A percentile compares a stretch with the other conserved stretches of the same genome.
These are phyloP conservation scores for Argyra leucocephala DNA, from an alignment of 2,888 invertebrate genomes.

Conservation along the genomic window DNA sequence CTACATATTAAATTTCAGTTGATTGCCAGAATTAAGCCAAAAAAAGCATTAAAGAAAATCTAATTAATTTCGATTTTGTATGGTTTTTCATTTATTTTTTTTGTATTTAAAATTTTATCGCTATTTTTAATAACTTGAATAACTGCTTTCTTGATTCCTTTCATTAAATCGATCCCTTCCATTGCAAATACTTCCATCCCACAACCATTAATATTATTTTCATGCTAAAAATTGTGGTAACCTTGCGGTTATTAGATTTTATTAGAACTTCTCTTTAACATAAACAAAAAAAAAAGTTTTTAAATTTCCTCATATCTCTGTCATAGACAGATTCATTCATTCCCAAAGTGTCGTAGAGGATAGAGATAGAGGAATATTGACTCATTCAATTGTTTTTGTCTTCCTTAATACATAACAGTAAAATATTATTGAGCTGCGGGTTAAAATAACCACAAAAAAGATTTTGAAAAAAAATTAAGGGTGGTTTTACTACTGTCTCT, in stretches of 20 bases:
- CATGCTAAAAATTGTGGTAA: not conserved
- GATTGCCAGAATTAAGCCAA: not conserved
- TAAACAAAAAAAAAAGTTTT: no score
- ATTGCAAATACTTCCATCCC: no score
- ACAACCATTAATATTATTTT: not conserved
- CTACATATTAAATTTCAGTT: not conserved
- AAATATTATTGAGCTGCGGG: no score
- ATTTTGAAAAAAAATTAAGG: no score
- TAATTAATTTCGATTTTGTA: not conserved
- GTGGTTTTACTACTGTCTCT: no score
- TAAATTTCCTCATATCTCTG: no score
- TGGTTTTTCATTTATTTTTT: not conserved
- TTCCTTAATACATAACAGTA: no score
- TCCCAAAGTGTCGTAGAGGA: no score
- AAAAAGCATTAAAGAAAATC: not conserved
- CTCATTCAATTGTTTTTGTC: no score
- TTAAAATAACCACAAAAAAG: no score
- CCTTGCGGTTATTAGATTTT: constrained; percentile 3
- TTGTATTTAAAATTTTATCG: not conserved
- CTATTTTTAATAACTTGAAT: not conserved
- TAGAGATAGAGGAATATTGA: no score
- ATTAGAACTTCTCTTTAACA: not conserved
- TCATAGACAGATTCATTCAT: no score
- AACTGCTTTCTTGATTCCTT: not conserved
- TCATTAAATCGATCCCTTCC: not conserved